A percentile compares a stretch with the other conserved stretches of the same genome.
These are phyloP conservation scores for Mormyrops boulengeri DNA, from an alignment of 2,797 vertebrate genomes.

Conservation along the genomic window DNA sequence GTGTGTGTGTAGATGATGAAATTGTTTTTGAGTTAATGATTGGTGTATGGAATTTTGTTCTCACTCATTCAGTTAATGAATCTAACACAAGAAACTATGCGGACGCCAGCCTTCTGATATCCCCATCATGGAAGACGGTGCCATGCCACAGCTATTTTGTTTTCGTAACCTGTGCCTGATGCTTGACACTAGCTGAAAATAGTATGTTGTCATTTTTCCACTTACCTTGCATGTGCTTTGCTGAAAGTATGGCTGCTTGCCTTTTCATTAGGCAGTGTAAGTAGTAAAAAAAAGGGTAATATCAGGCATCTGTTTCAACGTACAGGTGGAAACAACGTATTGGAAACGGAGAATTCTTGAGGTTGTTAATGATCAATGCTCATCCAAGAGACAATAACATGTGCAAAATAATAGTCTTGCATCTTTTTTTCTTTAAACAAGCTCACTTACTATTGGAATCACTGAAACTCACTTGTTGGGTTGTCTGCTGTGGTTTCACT, in stretches of 20 bases:
- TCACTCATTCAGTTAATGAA: neutral
- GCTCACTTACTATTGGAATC: neutral
- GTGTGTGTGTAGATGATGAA: neutral
- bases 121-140: neutral
- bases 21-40: neutral
- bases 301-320: neutral
- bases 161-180: neutral
- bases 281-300: neutral
- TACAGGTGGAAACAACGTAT: neutral
- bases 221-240: slow-evolving; percentile 26
- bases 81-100: neutral
- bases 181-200: slow-evolving; percentile 9
- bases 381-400: neutral
- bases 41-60: neutral
- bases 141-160: neutral
- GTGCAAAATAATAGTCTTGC: neutral
- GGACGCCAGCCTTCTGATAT: neutral
- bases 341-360: neutral
- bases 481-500: neutral
- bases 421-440: no score
- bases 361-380: neutral
- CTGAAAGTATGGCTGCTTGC: neutral
- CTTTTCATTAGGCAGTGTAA: neutral
- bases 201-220: slow-evolving; percentile 16
- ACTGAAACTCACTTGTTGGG: neutral